Base-by-base conservation (phyloP, 35 echinoderm and acorn worm species). In the Holothuria glaberrima region DNA sequence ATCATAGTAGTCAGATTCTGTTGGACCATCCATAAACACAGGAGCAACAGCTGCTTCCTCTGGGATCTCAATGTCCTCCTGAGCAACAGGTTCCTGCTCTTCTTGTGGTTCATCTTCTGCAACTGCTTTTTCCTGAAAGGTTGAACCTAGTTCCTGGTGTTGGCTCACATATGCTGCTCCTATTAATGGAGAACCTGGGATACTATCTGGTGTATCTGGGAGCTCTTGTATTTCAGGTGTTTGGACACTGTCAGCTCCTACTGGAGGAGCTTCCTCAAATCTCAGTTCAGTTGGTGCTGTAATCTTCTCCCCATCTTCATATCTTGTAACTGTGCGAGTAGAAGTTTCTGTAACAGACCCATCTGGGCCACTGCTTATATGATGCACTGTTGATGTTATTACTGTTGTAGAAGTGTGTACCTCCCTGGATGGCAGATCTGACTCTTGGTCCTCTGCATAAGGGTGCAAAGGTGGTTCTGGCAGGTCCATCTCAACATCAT, bases 171-270 rank as follows among this genome's bases (percentile, higher is more conserved):
- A 26, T 0, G 29, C 52, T 30, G 58, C 58, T 16, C 85, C 66
- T 9, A 70, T 35, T 24, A 52, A 50, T 5, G 85, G 85, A 70
- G 85, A 87, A 29, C 67, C 85, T 0, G 85, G 85, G n/a, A 87
- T 71, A 50, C 85, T 87, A 22, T 97, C 95, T 89, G 95, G 95
- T n/a, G 95, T 97, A 72, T 97, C 95, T 30, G 95, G 95, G 48
- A 97, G 90, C 71, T 97, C 95, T 36, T 91, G 89, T 16, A 97
- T 97, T 89, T 97, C 95, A 73, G 95, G 95, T 19, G 95, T 97
- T 50, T 85, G 73, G 26, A 92, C 61, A 25, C 66, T 78, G 65
- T 92, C 89, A 65, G 85, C 59, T n/a, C 33, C 46, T 38, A 57
- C 46, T 18, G 80, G 30, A 26, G 31, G 32, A 61, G 22, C 58